Percentiles rank a stretch among this genome's conserved stretches.
Evolutionary conservation across 2,888 invertebrate species (phyloP).

Genomic region (Caenorhabditis japonica): DNA sequence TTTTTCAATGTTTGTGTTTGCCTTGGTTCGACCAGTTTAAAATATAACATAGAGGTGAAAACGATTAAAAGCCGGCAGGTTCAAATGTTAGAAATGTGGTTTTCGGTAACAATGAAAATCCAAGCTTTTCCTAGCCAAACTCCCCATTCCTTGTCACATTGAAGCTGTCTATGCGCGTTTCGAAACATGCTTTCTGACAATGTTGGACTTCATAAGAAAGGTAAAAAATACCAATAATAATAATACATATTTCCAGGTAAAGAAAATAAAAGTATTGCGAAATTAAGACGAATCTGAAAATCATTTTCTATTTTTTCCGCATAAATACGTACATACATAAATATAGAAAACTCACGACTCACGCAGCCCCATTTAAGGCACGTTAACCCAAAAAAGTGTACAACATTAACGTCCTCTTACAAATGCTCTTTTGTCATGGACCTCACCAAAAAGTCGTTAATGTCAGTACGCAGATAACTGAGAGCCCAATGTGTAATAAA

Average conservation of each 20-base stretch:
- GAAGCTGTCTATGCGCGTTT: slow-evolving; percentile 21
- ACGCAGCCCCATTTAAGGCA: too few species aligned
- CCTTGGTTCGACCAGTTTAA: not conserved
- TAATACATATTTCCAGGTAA: too few species aligned
- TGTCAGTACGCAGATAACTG: slow-evolving; percentile 22
- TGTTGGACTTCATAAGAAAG: slow-evolving; percentile 43
- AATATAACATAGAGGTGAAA: slow-evolving; percentile 14
- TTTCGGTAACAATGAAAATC: slow-evolving; percentile 42
- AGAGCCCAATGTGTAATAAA: slow-evolving; percentile 27
- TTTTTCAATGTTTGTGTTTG: slow-evolving; percentile 12
- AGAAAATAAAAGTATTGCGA: slow-evolving; percentile 2
- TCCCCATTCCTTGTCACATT: slow-evolving; percentile 13
- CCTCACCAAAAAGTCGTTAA: slow-evolving; percentile 15
- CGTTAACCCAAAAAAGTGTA: not conserved
- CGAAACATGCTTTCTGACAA: slow-evolving; percentile 32
- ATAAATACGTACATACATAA: too few species aligned
- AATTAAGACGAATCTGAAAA: not conserved
- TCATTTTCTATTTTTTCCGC: not conserved
- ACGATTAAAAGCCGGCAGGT: slow-evolving; percentile 45
- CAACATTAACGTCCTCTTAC: not conserved
- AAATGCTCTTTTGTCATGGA: slow-evolving; percentile 5
- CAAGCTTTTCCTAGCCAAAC: not conserved
- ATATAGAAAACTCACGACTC: too few species aligned
- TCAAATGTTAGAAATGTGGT: slow-evolving; percentile 39
- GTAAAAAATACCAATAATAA: too few species aligned